These are phyloP conservation scores for Megaceryle maxima DNA, from an alignment of 2,113 vertebrate genomes.

Conservation along the genomic window DNA sequence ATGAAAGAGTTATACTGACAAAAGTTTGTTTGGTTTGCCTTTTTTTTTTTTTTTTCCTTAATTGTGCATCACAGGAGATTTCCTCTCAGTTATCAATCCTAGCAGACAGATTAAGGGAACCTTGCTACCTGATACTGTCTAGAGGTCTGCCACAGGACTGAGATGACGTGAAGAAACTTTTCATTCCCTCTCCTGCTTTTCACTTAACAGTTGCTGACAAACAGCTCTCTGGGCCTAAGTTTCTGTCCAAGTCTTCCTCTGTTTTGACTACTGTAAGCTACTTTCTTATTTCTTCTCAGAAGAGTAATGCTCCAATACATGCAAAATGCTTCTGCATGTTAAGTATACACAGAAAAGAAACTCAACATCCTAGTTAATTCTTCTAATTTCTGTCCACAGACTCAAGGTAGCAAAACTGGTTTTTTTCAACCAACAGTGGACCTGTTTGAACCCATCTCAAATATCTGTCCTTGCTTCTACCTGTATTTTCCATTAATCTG, in stretches of 20 bases:
- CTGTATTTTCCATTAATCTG: neutral
- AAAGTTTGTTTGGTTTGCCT: neutral
- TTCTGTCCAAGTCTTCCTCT: neutral
- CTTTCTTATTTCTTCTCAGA: slow-evolving; percentile 1
- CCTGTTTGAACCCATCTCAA: neutral
- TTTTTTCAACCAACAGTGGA: neutral
- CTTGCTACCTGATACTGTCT: neutral
- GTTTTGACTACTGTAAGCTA: neutral
- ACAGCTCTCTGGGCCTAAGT: neutral
- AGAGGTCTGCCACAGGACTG: neutral
- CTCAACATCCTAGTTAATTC: neutral
- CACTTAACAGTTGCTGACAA: neutral
- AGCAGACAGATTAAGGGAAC: neutral
- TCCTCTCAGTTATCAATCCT: neutral
- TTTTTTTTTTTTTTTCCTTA: neutral
- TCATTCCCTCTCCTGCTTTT: neutral
- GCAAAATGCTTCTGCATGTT: neutral
- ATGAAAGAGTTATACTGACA: neutral
- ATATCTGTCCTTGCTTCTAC: neutral
- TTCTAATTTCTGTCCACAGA: neutral
- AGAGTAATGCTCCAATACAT: neutral
- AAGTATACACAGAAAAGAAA: neutral
- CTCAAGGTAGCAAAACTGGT: neutral
- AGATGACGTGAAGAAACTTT: neutral
- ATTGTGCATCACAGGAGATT: neutral